Percentiles rank a stretch among this genome's conserved stretches.
phyloP scores from a whole-genome alignment of 2,888 invertebrate genomes.

The Lymantria monacha region DNA sequence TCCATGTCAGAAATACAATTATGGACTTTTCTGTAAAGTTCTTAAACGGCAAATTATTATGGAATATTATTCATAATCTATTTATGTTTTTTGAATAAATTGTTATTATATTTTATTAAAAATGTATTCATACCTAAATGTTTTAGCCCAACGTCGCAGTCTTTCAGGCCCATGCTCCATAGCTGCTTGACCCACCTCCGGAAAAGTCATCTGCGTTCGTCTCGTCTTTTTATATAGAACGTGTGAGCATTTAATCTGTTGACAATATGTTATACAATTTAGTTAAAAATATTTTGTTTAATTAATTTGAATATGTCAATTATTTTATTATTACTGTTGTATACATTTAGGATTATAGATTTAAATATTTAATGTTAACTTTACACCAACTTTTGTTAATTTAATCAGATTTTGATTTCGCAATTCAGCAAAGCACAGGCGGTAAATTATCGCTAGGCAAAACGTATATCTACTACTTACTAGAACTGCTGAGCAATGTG shows the following conservation, averaged over 20 bases:
- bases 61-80: no score
- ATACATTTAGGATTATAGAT: no score
- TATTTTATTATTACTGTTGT: no score
- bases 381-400: no score
- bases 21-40: no score
- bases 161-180: conserved; percentile 89
- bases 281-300: neutral
- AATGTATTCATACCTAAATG: conserved; percentile 81
- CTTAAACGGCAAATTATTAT: no score
- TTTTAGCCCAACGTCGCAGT: conserved; percentile 83
- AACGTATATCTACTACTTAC: conserved; percentile 48
- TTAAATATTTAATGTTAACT: no score
- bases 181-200: conserved; percentile 91
- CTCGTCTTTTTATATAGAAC: conserved; percentile 88
- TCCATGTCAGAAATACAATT: no score
- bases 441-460: conserved; percentile 3
- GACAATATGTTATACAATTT: conserved; percentile 11
- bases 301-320: neutral
- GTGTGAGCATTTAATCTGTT: conserved; percentile 91
- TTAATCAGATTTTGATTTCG: neutral
- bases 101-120: no score
- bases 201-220: conserved; percentile 90
- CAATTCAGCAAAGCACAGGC: conserved; percentile 1
- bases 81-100: no score
- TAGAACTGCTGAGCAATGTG: conserved; percentile 96